These are phyloP conservation scores for Jaculus jaculus DNA, from an alignment of 2,113 vertebrate species.

Conservation along the genomic window DNA sequence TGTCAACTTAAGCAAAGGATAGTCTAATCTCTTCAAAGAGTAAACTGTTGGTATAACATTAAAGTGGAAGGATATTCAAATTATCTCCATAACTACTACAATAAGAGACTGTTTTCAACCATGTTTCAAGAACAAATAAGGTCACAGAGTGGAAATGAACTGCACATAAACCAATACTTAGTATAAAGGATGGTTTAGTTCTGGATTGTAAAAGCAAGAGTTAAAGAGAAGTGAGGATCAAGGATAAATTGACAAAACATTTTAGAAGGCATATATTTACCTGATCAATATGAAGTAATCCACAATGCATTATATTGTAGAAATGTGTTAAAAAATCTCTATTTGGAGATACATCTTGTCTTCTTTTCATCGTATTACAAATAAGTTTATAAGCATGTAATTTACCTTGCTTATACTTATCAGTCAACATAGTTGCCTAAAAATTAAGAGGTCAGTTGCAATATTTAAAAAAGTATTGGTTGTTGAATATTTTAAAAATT, in stretches of 20 bases:
- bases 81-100: background rate
- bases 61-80: constrained; percentile 32
- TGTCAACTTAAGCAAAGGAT: constrained; percentile 26
- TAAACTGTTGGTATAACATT: background rate
- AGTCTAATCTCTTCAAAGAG: constrained; percentile 41
- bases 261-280: constrained; percentile 81
- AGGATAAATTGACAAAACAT: constrained; percentile 25
- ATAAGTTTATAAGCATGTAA: constrained; percentile 99
- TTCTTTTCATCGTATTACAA: constrained; percentile 99
- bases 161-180: constrained; percentile 12
- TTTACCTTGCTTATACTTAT: constrained; percentile 98
- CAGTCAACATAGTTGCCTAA: constrained; percentile 97
- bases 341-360: constrained; percentile 98
- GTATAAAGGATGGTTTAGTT: constrained; percentile 39
- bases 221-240: constrained; percentile 50
- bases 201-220: constrained; percentile 22
- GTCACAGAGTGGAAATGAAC: constrained; percentile 27
- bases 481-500: constrained; percentile 45
- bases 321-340: constrained; percentile 98
- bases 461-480: constrained; percentile 47
- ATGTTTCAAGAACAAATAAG: constrained; percentile 45
- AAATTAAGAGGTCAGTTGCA: constrained; percentile 72
- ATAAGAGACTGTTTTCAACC: background rate
- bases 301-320: constrained; percentile 99
- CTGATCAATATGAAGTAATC: constrained; percentile 97